Evolutionary conservation across 1,140 invertebrate genomes (phyloP), one percentile per base, ranked within the genome.

Genomic region (Drosophila willistoni): DNA sequence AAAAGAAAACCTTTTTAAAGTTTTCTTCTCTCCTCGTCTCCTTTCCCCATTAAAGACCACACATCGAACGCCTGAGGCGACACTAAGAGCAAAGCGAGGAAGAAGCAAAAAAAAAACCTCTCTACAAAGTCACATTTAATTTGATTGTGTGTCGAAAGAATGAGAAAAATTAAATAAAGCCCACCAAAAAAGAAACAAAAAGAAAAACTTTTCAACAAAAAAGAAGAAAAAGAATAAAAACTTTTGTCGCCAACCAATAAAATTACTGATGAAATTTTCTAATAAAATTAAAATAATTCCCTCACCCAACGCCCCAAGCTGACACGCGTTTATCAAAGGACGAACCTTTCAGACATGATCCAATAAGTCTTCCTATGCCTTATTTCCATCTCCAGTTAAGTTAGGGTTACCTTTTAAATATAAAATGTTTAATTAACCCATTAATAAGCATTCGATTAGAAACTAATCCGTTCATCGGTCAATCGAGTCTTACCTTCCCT

Each of bases 251-350:
- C 39, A 73, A 61, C 73, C 73, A 75, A 67, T 75, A 75, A 75
- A 75, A 73, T 73, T 73, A 75, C 61, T 70, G 22, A 41, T 51
- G 55, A 47, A 66, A 67, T 42, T 73, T 71, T 71, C 59, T 63
- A 78, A 78, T 79, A 65, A 75, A 83, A 79, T 83, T 78, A 83
- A 79, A 81, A 81, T 77, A 81, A 82, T 25, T 51, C 44, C 44
- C 6, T 22, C 17, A 9, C n/a, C 44, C 14, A 22, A 19, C 44
- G 44, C 17, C 44, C 17, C 7, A 12, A 51, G 17, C 44, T 51
- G 44, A 10, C 44, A 51, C 44, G 44, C 17, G 17, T 51, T 12
- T 51, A 7, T 51, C 17, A 12, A 51, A 12, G 9, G 44, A 51
- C 44, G 17, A 51, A 22, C 44, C 17, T 51, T 51, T 51, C 44